phyloP scores from a whole-genome alignment of 1,140 invertebrate species.

The Amyelois transitella region DNA sequence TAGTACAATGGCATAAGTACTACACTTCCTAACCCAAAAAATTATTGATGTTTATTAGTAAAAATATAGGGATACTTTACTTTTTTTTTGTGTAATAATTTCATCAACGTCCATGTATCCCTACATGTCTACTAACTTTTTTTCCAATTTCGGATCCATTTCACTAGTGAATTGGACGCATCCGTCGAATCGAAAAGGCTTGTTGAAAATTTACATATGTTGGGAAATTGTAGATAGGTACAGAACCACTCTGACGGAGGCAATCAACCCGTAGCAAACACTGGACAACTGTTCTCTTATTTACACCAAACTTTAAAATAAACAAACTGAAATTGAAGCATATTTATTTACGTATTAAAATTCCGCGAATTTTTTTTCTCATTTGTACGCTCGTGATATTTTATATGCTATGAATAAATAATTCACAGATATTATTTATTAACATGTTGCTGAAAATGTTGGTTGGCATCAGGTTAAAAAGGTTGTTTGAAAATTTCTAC shows the following conservation, averaged over 20 bases:
- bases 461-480: no score
- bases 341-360: slow-evolving; percentile 12
- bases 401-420: neutral
- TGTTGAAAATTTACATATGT: slow-evolving; percentile 64
- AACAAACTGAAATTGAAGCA: slow-evolving; percentile 24
- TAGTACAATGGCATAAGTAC: no score
- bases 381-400: neutral
- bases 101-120: neutral
- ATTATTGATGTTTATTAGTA: no score
- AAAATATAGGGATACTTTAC: no score
- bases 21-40: no score
- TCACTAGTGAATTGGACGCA: slow-evolving; percentile 55
- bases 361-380: neutral
- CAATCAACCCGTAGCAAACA: slow-evolving; percentile 56
- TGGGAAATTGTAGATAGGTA: slow-evolving; percentile 38
- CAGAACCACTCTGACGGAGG: slow-evolving; percentile 29
- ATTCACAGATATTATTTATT: no score
- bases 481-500: neutral
- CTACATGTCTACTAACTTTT: slow-evolving; percentile 32
- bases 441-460: no score
- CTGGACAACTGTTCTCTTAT: slow-evolving; percentile 23
- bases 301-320: slow-evolving; percentile 32
- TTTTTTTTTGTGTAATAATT: neutral
- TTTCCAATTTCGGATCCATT: slow-evolving; percentile 61
- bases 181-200: slow-evolving; percentile 58